Conservation (phyloP, 2,797 vertebrate genomes). For the Rhodeus uyekii region DNA sequence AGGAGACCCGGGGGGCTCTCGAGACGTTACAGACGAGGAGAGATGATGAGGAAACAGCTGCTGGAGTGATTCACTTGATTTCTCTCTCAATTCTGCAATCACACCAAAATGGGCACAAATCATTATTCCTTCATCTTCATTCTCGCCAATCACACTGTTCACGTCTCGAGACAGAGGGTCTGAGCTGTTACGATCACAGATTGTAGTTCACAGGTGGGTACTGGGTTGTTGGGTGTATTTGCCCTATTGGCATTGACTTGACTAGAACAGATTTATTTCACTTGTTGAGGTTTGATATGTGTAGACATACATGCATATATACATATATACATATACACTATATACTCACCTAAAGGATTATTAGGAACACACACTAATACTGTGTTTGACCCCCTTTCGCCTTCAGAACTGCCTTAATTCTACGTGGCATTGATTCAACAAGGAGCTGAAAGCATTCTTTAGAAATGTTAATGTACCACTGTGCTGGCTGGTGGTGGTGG, state of each 20-base stretch:
- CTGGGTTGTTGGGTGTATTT: not conserved
- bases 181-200: not conserved
- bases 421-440: too few species aligned
- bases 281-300: too few species aligned
- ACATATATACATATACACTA: too few species aligned
- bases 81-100: constrained; percentile 32
- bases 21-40: constrained; percentile 12
- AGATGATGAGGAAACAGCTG: constrained; percentile 41
- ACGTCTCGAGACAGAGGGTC: not conserved
- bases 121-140: constrained; percentile 6
- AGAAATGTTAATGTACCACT: too few species aligned
- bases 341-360: too few species aligned
- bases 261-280: not conserved
- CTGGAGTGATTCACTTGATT: constrained; percentile 33
- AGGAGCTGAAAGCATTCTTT: too few species aligned
- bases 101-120: constrained; percentile 17
- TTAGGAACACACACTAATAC: too few species aligned
- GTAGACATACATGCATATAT: too few species aligned
- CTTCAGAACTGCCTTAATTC: too few species aligned
- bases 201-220: not conserved
- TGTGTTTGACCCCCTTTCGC: too few species aligned
- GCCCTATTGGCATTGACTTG: not conserved
- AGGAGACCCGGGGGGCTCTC: constrained; percentile 22
- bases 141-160: not conserved
- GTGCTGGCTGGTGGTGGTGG: too few species aligned